phyloP scores from a whole-genome alignment of 2,888 invertebrate genomes.

The Dione juno region DNA sequence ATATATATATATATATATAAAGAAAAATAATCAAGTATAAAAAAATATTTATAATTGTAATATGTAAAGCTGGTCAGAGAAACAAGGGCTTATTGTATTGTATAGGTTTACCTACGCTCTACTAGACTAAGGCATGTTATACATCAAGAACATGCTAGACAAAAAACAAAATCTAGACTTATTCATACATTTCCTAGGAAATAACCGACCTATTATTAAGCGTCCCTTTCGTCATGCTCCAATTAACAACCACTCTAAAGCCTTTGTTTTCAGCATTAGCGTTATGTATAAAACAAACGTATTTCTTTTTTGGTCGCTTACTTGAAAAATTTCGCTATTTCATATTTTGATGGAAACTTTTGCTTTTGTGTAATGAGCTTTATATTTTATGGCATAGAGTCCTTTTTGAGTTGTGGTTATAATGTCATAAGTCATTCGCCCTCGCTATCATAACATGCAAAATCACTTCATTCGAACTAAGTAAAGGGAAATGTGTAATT shows the following conservation, averaged over 20 bases:
- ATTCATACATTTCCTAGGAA: constrained; percentile 11
- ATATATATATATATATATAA: too few relatives aligned
- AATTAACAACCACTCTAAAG: constrained; percentile 33
- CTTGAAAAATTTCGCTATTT: constrained; percentile 37
- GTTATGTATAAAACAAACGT: constrained; percentile 33
- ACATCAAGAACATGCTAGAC: not conserved
- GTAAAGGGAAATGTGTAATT: constrained; percentile 46
- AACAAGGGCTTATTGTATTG: too few relatives aligned
- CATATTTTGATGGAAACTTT: constrained; percentile 18
- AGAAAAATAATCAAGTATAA: too few relatives aligned
- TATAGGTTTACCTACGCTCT: too few relatives aligned
- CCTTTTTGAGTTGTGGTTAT: not conserved
- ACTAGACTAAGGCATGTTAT: not conserved
- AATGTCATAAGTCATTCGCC: constrained; percentile 29
- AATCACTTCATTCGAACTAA: constrained; percentile 62
- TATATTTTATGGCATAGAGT: not conserved
- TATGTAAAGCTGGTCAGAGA: too few relatives aligned
- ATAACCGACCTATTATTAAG: constrained; percentile 12
- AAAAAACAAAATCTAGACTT: constrained; percentile 6
- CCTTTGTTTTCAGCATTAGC: constrained; percentile 36
- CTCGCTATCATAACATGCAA: constrained; percentile 56
- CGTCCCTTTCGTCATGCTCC: constrained; percentile 28
- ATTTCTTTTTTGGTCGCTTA: constrained; percentile 34
- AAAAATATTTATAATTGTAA: too few relatives aligned
- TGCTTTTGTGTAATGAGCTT: not conserved